Conservation (phyloP, 1,140 invertebrate species). For the Rhopalosiphum padi region DNA sequence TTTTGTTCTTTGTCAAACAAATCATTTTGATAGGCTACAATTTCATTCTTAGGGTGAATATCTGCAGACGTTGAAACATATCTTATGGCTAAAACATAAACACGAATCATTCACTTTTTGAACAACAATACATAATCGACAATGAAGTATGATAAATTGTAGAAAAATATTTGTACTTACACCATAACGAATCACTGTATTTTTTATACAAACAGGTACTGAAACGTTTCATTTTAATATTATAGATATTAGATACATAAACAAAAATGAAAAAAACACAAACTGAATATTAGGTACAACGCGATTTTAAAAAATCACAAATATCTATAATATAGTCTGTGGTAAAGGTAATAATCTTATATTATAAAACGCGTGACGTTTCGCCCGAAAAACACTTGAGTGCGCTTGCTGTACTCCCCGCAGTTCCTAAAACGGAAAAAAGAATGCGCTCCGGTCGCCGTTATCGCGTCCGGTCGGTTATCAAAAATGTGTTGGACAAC, state of each 20-base stretch:
- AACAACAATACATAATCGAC: background rate
- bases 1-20: constrained; percentile 83
- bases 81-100: constrained; percentile 1
- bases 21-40: constrained; percentile 65
- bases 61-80: background rate
- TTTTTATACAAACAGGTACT: constrained; percentile 22
- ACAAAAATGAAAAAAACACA: background rate
- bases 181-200: background rate
- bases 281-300: background rate
- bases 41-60: constrained; percentile 31
- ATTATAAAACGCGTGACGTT: too few species aligned
- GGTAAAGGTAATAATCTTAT: too few species aligned
- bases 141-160: background rate
- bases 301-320: background rate
- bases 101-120: background rate
- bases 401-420: too few species aligned
- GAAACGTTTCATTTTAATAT: constrained; percentile 31
- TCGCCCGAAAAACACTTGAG: too few species aligned
- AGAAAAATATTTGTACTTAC: background rate
- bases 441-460: too few species aligned
- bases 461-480: too few species aligned
- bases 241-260: background rate
- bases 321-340: too few species aligned
- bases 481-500: too few species aligned
- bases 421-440: too few species aligned